Conservation (phyloP, 2,113 vertebrate species). For the Oostethus manadensis region DNA sequence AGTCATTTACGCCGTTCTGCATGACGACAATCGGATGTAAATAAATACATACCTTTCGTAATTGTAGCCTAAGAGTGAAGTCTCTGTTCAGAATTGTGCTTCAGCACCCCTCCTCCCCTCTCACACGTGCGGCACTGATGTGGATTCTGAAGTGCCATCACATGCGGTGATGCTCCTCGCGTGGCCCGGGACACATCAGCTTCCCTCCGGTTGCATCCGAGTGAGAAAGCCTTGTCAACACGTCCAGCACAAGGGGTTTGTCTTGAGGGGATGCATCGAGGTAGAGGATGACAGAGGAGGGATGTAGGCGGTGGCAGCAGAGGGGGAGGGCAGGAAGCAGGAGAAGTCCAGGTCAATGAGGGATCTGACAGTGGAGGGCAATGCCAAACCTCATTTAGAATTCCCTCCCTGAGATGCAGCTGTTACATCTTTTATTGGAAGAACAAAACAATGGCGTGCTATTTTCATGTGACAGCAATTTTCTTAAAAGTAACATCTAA, state of each 20-base stretch:
- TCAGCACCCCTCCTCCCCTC: neutral
- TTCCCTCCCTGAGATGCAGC: constrained; percentile 68
- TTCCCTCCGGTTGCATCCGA: constrained; percentile 49
- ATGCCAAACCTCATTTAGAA: constrained; percentile 64
- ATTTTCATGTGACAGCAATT: constrained; percentile 52
- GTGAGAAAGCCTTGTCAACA: constrained; percentile 65
- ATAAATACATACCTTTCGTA: too few species aligned
- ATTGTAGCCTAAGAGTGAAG: constrained; percentile 8
- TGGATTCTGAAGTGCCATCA: constrained; percentile 50
- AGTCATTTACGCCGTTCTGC: neutral
- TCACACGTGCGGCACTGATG: constrained; percentile 31
- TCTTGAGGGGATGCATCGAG: constrained; percentile 41
- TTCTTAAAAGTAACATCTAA: constrained; percentile 48
- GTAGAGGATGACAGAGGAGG: constrained; percentile 45
- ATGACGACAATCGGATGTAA: too few species aligned
- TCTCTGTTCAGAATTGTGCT: constrained; percentile 35
- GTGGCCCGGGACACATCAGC: constrained; percentile 43
- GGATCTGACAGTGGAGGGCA: constrained; percentile 62
- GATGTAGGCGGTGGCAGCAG: constrained; percentile 14
- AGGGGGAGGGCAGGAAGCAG: constrained; percentile 30
- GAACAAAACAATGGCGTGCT: constrained; percentile 57
- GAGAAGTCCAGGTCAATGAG: constrained; percentile 54
- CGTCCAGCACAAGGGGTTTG: constrained; percentile 39
- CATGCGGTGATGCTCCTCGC: constrained; percentile 29
- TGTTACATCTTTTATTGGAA: constrained; percentile 68